These are phyloP conservation scores for Mesopsocus fuscifrons DNA, from an alignment of 2,888 invertebrate species.

Conservation along the genomic window DNA sequence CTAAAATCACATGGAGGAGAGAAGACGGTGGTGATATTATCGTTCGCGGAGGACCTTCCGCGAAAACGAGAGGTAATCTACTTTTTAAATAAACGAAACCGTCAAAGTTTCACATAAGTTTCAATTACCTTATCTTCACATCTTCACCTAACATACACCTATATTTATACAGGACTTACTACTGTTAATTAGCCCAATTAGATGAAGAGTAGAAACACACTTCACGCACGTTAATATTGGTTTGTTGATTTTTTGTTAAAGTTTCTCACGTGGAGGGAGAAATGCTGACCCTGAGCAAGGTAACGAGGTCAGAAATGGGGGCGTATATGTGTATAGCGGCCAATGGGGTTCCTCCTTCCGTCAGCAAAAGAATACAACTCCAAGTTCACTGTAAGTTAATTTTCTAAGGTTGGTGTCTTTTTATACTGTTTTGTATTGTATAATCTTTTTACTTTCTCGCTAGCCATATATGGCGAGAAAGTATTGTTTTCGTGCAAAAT, in stretches of 20 bases:
- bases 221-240: too few species aligned
- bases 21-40: slow-evolving; percentile 69
- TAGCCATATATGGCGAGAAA: too few species aligned
- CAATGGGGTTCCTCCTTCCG: slow-evolving; percentile 72
- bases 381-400: slow-evolving; percentile 74
- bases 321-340: slow-evolving; percentile 76
- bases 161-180: too few species aligned
- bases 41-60: slow-evolving; percentile 45
- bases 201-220: too few species aligned
- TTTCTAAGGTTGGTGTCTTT: too few species aligned
- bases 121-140: slow-evolving; percentile 1
- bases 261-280: slow-evolving; percentile 59
- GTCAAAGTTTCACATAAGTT: slow-evolving; percentile 5
- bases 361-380: slow-evolving; percentile 78
- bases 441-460: too few species aligned
- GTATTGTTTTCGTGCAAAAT: too few species aligned
- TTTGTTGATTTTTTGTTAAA: too few species aligned
- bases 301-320: slow-evolving; percentile 78
- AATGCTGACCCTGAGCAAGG: slow-evolving; percentile 60
- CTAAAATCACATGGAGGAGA: slow-evolving; percentile 62
- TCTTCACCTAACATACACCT: too few species aligned
- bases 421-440: too few species aligned
- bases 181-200: too few species aligned
- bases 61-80: slow-evolving; percentile 37
- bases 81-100: neutral